Conservation (phyloP, 2,113 vertebrate species). For the Prolemur simus region DNA sequence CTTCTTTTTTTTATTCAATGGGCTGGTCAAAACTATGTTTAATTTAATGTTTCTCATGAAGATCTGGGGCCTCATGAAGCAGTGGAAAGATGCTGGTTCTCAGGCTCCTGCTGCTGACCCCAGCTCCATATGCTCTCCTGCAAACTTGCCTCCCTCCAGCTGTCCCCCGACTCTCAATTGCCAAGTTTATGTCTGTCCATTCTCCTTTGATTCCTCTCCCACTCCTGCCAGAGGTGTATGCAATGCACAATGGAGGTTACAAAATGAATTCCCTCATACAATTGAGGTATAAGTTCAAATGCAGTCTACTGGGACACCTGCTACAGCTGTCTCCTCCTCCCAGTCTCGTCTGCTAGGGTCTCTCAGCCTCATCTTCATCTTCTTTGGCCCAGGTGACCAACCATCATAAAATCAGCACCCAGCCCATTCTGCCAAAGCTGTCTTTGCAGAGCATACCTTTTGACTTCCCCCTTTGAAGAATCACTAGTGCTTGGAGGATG, state of each 20-base stretch:
- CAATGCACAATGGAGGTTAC: too few species aligned
- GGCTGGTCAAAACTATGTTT: neutral
- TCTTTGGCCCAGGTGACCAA: neutral
- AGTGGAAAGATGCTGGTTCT: neutral
- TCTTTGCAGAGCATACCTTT: neutral
- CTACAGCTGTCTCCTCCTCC: neutral
- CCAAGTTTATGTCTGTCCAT: neutral
- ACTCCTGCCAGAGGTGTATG: too few species aligned
- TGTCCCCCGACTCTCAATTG: neutral
- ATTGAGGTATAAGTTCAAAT: neutral
- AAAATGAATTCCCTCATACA: too few species aligned
- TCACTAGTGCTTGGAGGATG: neutral
- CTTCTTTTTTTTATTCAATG: neutral
- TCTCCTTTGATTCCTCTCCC: neutral
- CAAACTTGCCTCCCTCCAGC: neutral
- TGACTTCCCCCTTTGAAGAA: neutral
- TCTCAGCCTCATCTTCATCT: neutral
- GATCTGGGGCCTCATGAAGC: neutral
- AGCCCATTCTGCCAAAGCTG: neutral
- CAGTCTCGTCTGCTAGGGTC: rapidly evolving
- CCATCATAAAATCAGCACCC: neutral
- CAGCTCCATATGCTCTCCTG: rapidly evolving
- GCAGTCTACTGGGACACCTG: neutral
- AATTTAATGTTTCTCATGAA: neutral
- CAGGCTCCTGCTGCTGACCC: neutral